phyloP scores from a whole-genome alignment of 2,797 vertebrate genomes.

The Pygocentrus nattereri region DNA sequence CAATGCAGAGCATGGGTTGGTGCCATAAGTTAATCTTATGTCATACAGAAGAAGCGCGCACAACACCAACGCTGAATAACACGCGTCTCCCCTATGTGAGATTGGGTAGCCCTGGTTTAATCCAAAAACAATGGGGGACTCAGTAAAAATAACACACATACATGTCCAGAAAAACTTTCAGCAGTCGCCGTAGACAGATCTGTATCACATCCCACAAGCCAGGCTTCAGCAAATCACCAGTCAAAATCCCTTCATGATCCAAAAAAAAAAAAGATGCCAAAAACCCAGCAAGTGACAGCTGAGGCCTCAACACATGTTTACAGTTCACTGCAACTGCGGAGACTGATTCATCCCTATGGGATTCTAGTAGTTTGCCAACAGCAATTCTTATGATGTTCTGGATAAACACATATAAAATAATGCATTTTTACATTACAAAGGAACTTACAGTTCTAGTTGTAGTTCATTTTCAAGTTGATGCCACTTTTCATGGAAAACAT shows the following conservation, averaged over 20 bases:
- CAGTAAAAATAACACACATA: slow-evolving; percentile 5
- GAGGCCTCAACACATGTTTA: background rate
- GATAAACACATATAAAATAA: too few species aligned
- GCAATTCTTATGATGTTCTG: too few species aligned
- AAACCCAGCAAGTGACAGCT: background rate
- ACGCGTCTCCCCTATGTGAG: background rate
- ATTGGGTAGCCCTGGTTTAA: background rate
- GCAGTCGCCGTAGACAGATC: background rate
- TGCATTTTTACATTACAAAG: too few species aligned
- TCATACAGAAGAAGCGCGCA: background rate
- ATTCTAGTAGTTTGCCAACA: too few species aligned
- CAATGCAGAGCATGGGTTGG: background rate
- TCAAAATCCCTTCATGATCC: background rate
- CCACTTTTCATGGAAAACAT: too few species aligned
- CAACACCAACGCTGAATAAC: background rate
- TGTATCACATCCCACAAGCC: slow-evolving; percentile 2
- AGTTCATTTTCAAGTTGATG: too few species aligned
- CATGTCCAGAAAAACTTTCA: background rate
- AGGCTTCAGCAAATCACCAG: background rate
- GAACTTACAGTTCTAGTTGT: too few species aligned
- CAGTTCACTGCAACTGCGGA: too few species aligned
- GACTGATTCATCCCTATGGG: too few species aligned
- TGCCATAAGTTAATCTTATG: background rate
- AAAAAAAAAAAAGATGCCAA: too few species aligned
- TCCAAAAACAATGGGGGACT: slow-evolving; percentile 6